Conservation (phyloP, 2,113 vertebrate species). For the Dasyurus viverrinus region DNA sequence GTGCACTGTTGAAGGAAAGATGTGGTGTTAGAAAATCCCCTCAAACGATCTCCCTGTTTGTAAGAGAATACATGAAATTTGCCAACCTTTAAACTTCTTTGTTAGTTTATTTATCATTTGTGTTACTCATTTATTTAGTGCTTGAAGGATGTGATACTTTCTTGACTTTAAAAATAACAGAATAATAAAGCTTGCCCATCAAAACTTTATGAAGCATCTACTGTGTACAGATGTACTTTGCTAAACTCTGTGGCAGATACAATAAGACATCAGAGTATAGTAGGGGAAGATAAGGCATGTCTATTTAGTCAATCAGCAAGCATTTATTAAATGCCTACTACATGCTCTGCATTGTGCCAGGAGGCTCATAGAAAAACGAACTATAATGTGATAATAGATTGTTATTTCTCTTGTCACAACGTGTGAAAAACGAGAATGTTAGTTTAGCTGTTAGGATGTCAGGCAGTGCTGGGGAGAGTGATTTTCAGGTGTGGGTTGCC, state of each 20-base stretch:
- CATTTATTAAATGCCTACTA: background rate
- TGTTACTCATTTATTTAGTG: slow-evolving; percentile 2
- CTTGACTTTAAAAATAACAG: background rate
- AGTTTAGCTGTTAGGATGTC: background rate
- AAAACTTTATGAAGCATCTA: background rate
- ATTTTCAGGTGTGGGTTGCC: slow-evolving; percentile 32
- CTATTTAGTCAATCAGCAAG: background rate
- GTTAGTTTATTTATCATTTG: slow-evolving; percentile 22
- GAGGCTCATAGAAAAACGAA: background rate
- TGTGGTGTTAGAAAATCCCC: background rate
- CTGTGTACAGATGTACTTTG: background rate
- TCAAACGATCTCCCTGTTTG: background rate
- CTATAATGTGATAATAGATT: background rate
- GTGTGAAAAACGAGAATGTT: background rate
- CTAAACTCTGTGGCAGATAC: background rate
- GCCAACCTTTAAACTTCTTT: background rate
- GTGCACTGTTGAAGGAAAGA: background rate
- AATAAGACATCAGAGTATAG: background rate
- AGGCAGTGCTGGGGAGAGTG: slow-evolving; percentile 27
- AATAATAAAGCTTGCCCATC: background rate
- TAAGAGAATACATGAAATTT: background rate
- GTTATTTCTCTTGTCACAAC: background rate
- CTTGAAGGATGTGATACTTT: slow-evolving; percentile 4
- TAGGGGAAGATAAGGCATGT: background rate
- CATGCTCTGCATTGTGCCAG: background rate